Conservation (phyloP, 2,888 invertebrate species). For the Eurytoma californica region DNA sequence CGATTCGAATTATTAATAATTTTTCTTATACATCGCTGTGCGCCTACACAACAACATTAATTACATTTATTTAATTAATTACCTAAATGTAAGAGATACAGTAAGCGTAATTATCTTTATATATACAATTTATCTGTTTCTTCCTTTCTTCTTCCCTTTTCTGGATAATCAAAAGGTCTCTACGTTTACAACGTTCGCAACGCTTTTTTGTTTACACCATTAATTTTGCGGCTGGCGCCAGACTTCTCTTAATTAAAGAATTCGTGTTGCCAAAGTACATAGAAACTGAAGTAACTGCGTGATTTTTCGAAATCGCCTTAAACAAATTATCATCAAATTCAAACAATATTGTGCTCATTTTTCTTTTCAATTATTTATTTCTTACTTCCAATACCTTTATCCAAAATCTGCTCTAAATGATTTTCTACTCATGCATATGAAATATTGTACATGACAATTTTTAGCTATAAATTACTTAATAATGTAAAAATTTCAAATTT, state of each 20-base stretch:
- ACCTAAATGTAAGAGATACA: conserved; percentile 75
- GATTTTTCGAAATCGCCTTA: conserved; percentile 10
- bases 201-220: conserved; percentile 57
- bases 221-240: conserved; percentile 62
- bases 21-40: conserved; percentile 73
- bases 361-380: conserved; percentile 21
- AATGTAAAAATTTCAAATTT: too few species aligned
- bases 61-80: conserved; percentile 74
- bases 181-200: conserved; percentile 64
- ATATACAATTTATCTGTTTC: conserved; percentile 70
- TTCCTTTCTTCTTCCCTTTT: conserved; percentile 60
- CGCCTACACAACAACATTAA: conserved; percentile 75
- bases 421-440: conserved; percentile 13
- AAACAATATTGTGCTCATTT: conserved; percentile 23
- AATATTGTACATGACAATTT: background rate
- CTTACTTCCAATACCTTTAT: background rate
- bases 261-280: conserved; percentile 58
- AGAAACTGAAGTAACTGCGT: conserved; percentile 52
- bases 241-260: conserved; percentile 58
- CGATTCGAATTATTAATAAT: conserved; percentile 70
- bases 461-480: too few species aligned
- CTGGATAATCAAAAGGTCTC: conserved; percentile 63
- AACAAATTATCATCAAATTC: conserved; percentile 30
- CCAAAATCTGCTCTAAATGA: background rate
- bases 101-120: conserved; percentile 75